Evolutionary conservation across 2,797 vertebrate species (phyloP).

Genomic region (Nyctalus aviator): DNA sequence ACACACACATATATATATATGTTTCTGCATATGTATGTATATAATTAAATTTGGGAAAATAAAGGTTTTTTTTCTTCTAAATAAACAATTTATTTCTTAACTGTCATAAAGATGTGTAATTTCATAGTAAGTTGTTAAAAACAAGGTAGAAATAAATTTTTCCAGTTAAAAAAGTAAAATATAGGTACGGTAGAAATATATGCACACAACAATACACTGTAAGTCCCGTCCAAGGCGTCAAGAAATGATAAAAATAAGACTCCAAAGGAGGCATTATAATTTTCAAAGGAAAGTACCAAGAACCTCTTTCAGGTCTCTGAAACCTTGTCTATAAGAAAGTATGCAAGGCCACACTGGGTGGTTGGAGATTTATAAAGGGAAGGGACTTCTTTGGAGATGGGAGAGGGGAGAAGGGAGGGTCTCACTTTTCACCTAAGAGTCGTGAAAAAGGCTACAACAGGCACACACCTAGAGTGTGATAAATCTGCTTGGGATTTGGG

Average conservation of each 20-base stretch:
- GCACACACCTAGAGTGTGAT: neutral
- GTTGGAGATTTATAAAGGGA: neutral
- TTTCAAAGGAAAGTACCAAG: conserved; percentile 40
- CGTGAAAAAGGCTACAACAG: neutral
- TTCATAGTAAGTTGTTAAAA: neutral
- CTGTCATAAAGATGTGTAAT: conserved; percentile 34
- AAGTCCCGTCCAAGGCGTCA: neutral
- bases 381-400: neutral
- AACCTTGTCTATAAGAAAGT: neutral
- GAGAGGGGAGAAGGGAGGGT: accelerated
- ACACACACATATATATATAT: neutral
- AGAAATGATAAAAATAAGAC: conserved; percentile 33
- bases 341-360: neutral
- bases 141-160: conserved; percentile 26
- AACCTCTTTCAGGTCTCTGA: conserved; percentile 18
- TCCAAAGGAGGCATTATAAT: neutral
- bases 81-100: neutral
- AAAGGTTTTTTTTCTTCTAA: no score
- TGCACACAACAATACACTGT: neutral
- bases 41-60: neutral
- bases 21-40: neutral
- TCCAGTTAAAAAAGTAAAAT: neutral
- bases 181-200: neutral
- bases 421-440: neutral
- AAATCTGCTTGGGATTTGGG: neutral